A percentile compares a stretch with the other conserved stretches of the same genome.
Conservation (phyloP, 1,140 invertebrate species). For the Aethina tumida region DNA sequence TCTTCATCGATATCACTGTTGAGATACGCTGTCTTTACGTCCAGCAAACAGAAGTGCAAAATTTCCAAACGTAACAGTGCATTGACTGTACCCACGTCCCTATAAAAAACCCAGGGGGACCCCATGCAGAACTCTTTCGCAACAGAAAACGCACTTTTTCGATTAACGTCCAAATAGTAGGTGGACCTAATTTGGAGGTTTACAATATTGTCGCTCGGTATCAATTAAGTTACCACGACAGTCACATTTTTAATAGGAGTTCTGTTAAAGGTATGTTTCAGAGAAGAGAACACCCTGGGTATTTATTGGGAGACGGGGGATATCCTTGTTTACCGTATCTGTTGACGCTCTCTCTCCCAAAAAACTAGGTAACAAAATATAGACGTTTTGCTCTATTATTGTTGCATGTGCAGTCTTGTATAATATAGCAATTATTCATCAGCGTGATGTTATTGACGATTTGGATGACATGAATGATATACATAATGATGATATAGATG, state of each 20-base stretch:
- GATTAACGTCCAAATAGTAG: conserved; percentile 32
- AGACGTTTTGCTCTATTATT: too few relatives aligned
- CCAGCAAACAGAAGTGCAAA: conserved; percentile 14
- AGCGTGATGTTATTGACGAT: too few relatives aligned
- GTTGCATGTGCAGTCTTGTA: too few relatives aligned
- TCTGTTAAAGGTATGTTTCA: conserved; percentile 11
- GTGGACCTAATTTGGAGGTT: conserved; percentile 25
- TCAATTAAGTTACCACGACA: conserved; percentile 31
- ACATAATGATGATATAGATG: too few relatives aligned
- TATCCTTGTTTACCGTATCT: conserved; percentile 9
- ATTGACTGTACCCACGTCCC: conserved; percentile 27
- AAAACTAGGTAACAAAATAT: too few relatives aligned
- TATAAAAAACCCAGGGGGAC: conserved; percentile 23
- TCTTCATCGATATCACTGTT: too few relatives aligned
- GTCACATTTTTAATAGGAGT: conserved; percentile 22
- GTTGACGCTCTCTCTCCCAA: too few relatives aligned
- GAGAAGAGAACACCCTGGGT: conserved; percentile 3
- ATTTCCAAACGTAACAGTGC: conserved; percentile 19
- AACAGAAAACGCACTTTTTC: conserved; percentile 30
- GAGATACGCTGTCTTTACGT: too few relatives aligned
- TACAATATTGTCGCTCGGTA: conserved; percentile 29
- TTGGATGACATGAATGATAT: too few relatives aligned
- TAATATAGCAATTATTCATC: too few relatives aligned
- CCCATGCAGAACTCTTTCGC: conserved; percentile 26
- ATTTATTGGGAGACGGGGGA: conserved; percentile 12